A percentile compares a stretch with the other conserved stretches of the same genome.
These are phyloP conservation scores for Nerophis ophidion DNA, from an alignment of 2,113 vertebrate species.

Conservation along the genomic window DNA sequence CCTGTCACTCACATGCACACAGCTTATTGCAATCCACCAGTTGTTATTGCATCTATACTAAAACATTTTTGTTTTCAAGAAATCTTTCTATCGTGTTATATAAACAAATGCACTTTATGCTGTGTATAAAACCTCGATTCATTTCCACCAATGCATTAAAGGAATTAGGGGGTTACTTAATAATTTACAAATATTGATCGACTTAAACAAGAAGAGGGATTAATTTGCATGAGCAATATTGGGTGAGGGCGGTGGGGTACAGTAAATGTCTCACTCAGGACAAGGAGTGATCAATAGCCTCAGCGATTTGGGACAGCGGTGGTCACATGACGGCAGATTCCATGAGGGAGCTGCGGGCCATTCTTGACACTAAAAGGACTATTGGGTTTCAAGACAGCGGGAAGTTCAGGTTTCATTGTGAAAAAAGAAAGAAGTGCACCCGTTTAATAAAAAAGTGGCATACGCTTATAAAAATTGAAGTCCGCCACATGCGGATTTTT, in stretches of 20 bases:
- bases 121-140: not conserved
- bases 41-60: too few relatives aligned
- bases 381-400: constrained; percentile 63
- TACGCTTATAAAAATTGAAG: constrained; percentile 9
- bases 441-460: constrained; percentile 55
- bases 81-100: too few relatives aligned
- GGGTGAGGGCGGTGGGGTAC: constrained; percentile 33
- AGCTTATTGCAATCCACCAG: too few relatives aligned
- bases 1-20: too few relatives aligned
- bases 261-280: constrained; percentile 44
- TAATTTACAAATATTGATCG: constrained; percentile 41
- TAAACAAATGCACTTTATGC: not conserved
- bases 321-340: constrained; percentile 60
- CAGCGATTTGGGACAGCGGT: constrained; percentile 38
- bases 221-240: constrained; percentile 15
- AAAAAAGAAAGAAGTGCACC: constrained; percentile 44
- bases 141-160: not conserved
- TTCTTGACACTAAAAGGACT: constrained; percentile 65
- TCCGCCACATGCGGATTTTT: too few relatives aligned
- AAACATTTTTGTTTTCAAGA: too few relatives aligned
- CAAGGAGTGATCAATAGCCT: constrained; percentile 56
- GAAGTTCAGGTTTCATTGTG: constrained; percentile 57
- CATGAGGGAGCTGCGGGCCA: constrained; percentile 52
- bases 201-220: constrained; percentile 10
- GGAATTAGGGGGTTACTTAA: constrained; percentile 14